These are phyloP conservation scores for Anoncus sp. DNA, from an alignment of 2,888 invertebrate genomes.

Conservation along the genomic window DNA sequence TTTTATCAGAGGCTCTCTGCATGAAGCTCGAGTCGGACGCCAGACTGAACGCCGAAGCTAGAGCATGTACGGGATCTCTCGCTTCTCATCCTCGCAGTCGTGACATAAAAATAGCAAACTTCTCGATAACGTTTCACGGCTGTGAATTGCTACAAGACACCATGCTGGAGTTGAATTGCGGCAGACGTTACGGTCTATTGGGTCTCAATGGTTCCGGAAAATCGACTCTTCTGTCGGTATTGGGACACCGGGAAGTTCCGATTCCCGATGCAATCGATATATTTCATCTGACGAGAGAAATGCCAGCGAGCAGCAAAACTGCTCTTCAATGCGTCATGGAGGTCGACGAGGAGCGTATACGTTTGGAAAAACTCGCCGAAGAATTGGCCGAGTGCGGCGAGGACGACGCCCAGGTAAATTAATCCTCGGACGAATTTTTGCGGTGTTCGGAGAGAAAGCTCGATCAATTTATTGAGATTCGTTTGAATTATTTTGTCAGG, in stretches of 20 bases:
- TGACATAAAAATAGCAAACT: constrained; percentile 98
- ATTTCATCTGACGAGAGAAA: constrained; percentile 98
- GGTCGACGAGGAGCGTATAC: constrained; percentile 96
- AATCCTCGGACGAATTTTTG: neutral
- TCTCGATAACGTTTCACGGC: constrained; percentile 99
- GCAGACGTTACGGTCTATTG: constrained; percentile 97
- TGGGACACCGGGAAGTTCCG: constrained; percentile 97
- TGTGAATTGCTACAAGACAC: constrained; percentile 98
- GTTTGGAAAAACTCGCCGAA: constrained; percentile 96
- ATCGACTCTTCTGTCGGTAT: constrained; percentile 95
- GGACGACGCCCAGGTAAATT: constrained; percentile 87
- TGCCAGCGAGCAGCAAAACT: constrained; percentile 98
- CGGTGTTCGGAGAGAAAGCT: too few relatives aligned
- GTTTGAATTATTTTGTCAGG: neutral
- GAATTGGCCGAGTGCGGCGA: constrained; percentile 92
- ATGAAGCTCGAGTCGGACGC: constrained; percentile 95
- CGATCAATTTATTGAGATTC: too few relatives aligned
- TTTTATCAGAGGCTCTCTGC: constrained; percentile 90
- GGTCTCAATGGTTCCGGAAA: constrained; percentile 99
- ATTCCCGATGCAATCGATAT: constrained; percentile 99
- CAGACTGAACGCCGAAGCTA: constrained; percentile 95
- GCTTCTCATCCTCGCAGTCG: constrained; percentile 98
- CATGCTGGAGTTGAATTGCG: constrained; percentile 98
- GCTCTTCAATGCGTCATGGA: constrained; percentile 99
- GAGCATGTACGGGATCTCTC: constrained; percentile 97